phyloP scores from a whole-genome alignment of 2,888 invertebrate species.

The Ditylenchus weischeri region DNA sequence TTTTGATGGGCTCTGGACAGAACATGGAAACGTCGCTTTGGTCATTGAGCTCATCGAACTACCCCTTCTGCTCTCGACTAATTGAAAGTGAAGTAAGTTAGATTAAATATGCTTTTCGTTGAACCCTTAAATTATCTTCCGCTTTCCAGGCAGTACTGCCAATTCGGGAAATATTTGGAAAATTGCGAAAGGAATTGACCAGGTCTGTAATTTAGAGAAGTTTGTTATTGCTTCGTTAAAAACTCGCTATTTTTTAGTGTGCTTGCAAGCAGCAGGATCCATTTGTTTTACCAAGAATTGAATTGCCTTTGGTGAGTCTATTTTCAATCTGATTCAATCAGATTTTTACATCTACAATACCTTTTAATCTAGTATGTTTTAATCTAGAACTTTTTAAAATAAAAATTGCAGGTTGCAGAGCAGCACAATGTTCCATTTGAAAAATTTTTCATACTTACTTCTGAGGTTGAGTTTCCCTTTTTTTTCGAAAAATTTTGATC shows the following conservation, averaged over 20 bases:
- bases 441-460: constrained; percentile 31
- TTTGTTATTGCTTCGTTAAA: too few relatives aligned
- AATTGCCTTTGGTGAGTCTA: too few relatives aligned
- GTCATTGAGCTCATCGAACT: constrained; percentile 27
- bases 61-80: constrained; percentile 22
- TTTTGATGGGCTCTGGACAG: constrained; percentile 21
- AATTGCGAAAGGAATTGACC: constrained; percentile 8
- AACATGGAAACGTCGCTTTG: constrained; percentile 6
- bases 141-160: constrained; percentile 10
- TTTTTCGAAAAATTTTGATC: not conserved
- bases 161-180: constrained; percentile 24
- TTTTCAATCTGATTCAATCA: too few relatives aligned
- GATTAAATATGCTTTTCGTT: not conserved
- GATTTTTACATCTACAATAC: too few relatives aligned
- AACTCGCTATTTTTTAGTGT: too few relatives aligned
- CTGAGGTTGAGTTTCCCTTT: constrained; percentile 48
- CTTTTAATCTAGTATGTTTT: too few relatives aligned
- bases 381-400: too few relatives aligned
- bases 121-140: constrained; percentile 5
- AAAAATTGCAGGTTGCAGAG: too few relatives aligned
- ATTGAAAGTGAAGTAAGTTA: constrained; percentile 22
- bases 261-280: not conserved
- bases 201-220: too few relatives aligned
- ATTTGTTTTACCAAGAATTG: too few relatives aligned
- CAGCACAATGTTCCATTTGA: constrained; percentile 25